Evolutionary conservation across 2,797 vertebrate genomes (phyloP).

Genomic region (Poliocrania exsul): DNA sequence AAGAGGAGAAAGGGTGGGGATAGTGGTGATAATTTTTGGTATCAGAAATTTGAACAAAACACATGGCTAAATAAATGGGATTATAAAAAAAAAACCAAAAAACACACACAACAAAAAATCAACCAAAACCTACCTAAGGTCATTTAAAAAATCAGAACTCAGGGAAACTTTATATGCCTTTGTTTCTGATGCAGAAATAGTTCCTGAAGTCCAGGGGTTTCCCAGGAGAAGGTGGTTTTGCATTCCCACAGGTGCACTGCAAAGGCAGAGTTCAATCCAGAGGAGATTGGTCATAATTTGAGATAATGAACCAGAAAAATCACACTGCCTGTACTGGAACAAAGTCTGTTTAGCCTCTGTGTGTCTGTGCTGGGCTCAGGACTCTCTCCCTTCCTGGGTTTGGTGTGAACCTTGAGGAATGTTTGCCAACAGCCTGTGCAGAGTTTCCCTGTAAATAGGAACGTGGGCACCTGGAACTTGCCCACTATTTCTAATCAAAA

Average conservation of each 20-base stretch:
- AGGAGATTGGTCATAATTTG: background rate
- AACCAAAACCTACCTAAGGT: background rate
- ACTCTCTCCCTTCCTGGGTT: background rate
- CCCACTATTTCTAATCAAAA: background rate
- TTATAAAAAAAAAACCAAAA: background rate
- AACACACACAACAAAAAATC: background rate
- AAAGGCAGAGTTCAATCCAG: background rate
- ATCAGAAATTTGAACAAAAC: background rate
- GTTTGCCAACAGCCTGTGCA: background rate
- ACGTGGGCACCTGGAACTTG: background rate
- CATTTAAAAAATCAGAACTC: background rate
- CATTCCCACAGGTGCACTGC: background rate
- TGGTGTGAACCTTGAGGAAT: background rate
- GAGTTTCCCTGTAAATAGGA: background rate
- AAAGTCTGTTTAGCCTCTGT: fast-evolving
- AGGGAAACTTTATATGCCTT: background rate
- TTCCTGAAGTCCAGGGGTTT: background rate
- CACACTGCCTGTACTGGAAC: background rate
- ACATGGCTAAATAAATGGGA: background rate
- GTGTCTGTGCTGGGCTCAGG: background rate
- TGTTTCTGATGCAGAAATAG: background rate
- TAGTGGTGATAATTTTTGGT: background rate
- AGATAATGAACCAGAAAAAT: background rate
- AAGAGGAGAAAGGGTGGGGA: background rate
- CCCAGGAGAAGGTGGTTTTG: background rate